Evolutionary conservation across 2,888 invertebrate species (phyloP), one percentile per base, ranked within the genome.

Genomic region (Pilophorus perplexus): DNA sequence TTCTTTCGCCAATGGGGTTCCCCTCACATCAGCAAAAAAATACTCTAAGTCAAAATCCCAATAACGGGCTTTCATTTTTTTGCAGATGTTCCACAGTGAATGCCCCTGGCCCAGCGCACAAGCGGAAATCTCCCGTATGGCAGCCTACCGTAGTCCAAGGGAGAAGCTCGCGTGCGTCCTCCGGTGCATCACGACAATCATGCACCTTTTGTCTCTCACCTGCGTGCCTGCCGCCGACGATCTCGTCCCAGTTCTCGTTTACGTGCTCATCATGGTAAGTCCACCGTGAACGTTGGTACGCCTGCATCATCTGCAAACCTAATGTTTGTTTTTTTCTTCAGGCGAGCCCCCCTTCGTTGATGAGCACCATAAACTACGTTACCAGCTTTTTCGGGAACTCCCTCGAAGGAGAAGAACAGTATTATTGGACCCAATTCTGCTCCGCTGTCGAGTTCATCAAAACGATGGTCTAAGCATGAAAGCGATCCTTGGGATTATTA

Each of bases 341-440:
- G 90, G 93, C 95, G 62, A 97, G 97, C 82, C 97, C 97, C 1
- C 89, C 91, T 38, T 90, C 91, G 67, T 81, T 98, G 68, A 83
- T 98, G 67, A 97, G 97, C 10, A 97, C 95, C 25, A 87, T 98
- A 72, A 95, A 98, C 80, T 94, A 95, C 78, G 93, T 99, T 71
- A 90, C 89, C 78, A 93, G 92, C 73, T 93, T 94, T 77, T 93
- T 92, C 75, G 90, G 88, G 66, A 83, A 85, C 71, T 85, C 87
- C 70, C 82, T 96, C 67, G 82, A 83, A 70, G 96, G 96, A 55
- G 94, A 95, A 78, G 92, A 94, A 74, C 88, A 90, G 74, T 99
- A 98, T 80, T 96, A 95, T 89, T 98, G 97, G 98, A 96, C 94
- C 64, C 95, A 97, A 79, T 97, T 98, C 80, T 90, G 91, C 75